Conservation (phyloP, 2,797 vertebrate genomes). For the Podarcis lilfordi region DNA sequence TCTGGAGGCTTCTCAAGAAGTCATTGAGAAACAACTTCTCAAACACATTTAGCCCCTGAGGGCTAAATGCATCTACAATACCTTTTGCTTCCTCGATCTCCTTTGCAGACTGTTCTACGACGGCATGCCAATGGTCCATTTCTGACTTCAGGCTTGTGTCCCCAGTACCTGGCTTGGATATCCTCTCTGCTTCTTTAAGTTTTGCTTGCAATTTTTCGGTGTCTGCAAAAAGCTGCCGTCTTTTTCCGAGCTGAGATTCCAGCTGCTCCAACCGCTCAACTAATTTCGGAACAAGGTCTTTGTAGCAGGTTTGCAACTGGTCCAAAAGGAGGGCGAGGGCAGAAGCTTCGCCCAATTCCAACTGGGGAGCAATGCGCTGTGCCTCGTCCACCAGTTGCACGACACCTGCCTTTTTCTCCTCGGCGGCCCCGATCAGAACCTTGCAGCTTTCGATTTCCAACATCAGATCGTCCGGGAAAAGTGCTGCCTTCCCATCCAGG, state of each 20-base stretch:
- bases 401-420: slow-evolving; percentile 80
- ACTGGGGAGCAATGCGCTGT: slow-evolving; percentile 71
- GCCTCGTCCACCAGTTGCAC: slow-evolving; percentile 80
- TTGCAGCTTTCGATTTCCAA: slow-evolving; percentile 86
- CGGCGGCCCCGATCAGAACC: slow-evolving; percentile 80
- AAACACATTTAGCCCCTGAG: slow-evolving; percentile 71
- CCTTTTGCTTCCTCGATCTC: slow-evolving; percentile 80
- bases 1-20: slow-evolving; percentile 74
- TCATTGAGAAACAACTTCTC: slow-evolving; percentile 78
- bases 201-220: slow-evolving; percentile 83
- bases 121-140: slow-evolving; percentile 67
- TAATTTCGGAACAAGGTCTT: slow-evolving; percentile 81
- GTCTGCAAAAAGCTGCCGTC: slow-evolving; percentile 83
- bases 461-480: slow-evolving; percentile 87
- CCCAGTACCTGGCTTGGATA: slow-evolving; percentile 61
- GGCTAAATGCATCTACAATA: slow-evolving; percentile 75
- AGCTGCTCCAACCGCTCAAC: slow-evolving; percentile 80
- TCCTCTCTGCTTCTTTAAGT: slow-evolving; percentile 76
- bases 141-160: slow-evolving; percentile 71
- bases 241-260: slow-evolving; percentile 85
- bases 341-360: slow-evolving; percentile 77
- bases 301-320: slow-evolving; percentile 81
- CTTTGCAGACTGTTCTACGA: slow-evolving; percentile 76
- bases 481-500: slow-evolving; percentile 77
- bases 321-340: slow-evolving; percentile 78